Base-by-base conservation (phyloP, 2,888 invertebrate genomes). In the Xanthorhoe spadicearia region DNA sequence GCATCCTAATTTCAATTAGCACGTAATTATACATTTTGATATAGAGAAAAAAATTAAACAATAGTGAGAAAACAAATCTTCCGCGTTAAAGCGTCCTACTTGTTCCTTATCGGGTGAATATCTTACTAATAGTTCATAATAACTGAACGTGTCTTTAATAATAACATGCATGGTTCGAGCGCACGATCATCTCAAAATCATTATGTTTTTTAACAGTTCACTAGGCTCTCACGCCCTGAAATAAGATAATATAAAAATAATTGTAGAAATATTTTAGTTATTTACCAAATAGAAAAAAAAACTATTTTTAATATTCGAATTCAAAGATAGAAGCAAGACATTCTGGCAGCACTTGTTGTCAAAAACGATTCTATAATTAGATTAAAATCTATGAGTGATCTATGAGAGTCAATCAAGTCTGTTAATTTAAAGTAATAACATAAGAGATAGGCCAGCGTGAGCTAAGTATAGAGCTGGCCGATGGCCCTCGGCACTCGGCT, bases 61-160 rank as follows among this genome's bases (percentile, higher is more conserved):
- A 68, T 68, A 13, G 61, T 68, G 67, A 50, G 67, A 67, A 64
- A 9, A 13, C 18, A 50, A 52, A 54, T 38, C 60, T 63, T 64
- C 67, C 67, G 67, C 57, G 18, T 55, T 23, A 18, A 13, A 13
- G 18, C 60, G 60, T 63, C 56, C 64, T 17, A 61, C 51, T 61
- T 63, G 60, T 56, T 61, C 17, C 56, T 18, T 56, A 67, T 64
- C 67, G 23, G 18, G 32, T 15, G 51, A 50, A 53, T 46, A 62
- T 63, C 66, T 57, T 48, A 32, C n/a, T 49, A 54, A 54, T 54
- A 32, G n/a, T 32, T 52, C 13, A 5, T 23, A 52, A 46, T 43
- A 38, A 52, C 48, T 51, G 56, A 38, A 48, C 38, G 48, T 4
- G 13, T 13, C 4, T 43, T 32, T 7, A 32, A 32, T 43, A 43